Evolutionary conservation across 2,797 vertebrate genomes (phyloP), one percentile per base, ranked within the genome.

Genomic region (Molothrus aeneus): DNA sequence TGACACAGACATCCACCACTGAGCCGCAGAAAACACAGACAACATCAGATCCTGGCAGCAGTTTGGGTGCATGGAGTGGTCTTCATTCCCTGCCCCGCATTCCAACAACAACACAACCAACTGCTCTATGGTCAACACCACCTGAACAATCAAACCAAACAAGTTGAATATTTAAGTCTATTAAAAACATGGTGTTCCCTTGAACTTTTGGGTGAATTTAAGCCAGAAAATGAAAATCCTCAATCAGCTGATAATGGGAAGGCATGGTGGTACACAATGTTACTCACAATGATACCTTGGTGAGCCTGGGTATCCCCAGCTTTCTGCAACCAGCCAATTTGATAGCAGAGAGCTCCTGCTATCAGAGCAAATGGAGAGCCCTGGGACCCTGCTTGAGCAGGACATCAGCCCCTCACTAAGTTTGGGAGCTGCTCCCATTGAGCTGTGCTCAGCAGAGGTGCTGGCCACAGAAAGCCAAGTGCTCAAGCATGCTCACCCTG

Each of bases 81-180:
- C 40, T 75, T 75, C 54, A 57, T 14, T 5, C 47, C 6, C 18
- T 40, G 54, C n/a, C 54, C 48, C 1, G 0, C 25, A 17, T 28
- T 53, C 36, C 2, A 4, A 13, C 57, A 77, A 31, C 31, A 48
- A n/a, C 9, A 22, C 18, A 57, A 87, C 16, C 8, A 0, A 2
- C 47, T 51, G 54, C 50, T 60, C 18, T 2, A 1, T 0, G 1
- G 31, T 28, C 71, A 66, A 26, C 1, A 3, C 3, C 6, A 0
- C 26, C 13, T 0, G 0, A 84, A 61, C 1, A 1, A 61, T 18
- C 45, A 40, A 43, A 48, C 26, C 22, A 22, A 91, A 66, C 0
- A 0, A 80, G 4, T 0, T 2, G 42, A 84, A 51, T 38, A 80
- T 25, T 61, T 59, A 66, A 53, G 20, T 6, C 32, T 38, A n/a